Evolutionary conservation across 2,888 invertebrate species (phyloP), one percentile per base, ranked within the genome.

Genomic region (Hirtodrosophila duncani): DNA sequence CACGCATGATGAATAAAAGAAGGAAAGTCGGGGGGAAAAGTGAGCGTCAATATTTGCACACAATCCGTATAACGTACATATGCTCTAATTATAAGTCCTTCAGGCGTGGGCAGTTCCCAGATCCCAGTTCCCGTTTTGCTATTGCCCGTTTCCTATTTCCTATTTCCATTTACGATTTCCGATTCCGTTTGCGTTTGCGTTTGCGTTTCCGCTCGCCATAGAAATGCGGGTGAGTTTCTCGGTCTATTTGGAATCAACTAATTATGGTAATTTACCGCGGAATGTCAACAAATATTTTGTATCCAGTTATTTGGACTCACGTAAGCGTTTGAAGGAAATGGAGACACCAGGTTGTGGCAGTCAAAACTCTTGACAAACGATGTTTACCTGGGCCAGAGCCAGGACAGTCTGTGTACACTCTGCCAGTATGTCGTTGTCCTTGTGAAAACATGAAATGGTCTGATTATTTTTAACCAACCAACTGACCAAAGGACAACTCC

Each of bases 221-320:
- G n/a, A 70, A 70, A 70, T 64, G 74, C 10, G 45, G 51, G 60
- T 57, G 51, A 68, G 72, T 71, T 60, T 34, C 45, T 55, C 60
- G 81, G 58, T 63, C 62, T 66, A 60, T 42, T 69, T 45, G 56
- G 55, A 74, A 81, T 74, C 83, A 83, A 83, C 82, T 82, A 82
- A 82, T 82, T 82, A 83, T 80, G 82, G 83, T 83, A 83, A 83
- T 83, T 83, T 79, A 52, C 68, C 42, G 65, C 62, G 67, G 67
- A 83, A 82, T 83, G 82, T 83, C 82, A 83, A 83, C 83, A 82
- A 82, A 82, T 68, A 83, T 72, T 82, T 75, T 80, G 67, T 74
- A 75, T 23, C 63, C 49, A 42, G 58, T 58, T 75, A 66, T 60
- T 44, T 58, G 52, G 61, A 42, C 36, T 26, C 61, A 57, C 56